Base-by-base conservation (phyloP, 2,888 invertebrate species). In the Malacosoma neustria region DNA sequence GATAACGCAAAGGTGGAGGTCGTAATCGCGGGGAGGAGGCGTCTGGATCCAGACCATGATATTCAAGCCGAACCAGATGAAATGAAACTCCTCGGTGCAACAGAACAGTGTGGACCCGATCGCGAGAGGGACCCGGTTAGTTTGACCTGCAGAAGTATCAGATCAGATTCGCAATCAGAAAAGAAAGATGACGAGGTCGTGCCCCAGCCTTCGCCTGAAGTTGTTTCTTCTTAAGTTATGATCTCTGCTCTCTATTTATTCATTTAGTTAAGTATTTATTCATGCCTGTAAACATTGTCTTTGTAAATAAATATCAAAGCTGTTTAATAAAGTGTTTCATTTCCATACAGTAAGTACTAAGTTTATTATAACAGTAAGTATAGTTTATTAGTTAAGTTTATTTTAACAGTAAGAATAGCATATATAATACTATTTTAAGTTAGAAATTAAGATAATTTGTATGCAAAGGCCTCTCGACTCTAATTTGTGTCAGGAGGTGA, bases 91-190 rank as follows among this genome's bases (percentile, higher is more conserved):
- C 54, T 93, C 12, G 92, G 92, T 0, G 91, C 90, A 12, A 85
- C 87, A 35, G 93, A 93, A 57, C 91, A 93, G 59, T 93, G 93
- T 64, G 93, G 93, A 11, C 93, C 93, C 0, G 92, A 89, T 34
- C 84, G 90, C 52, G 86, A 84, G 49, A 87, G 93, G 22, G 91
- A 93, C 61, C 85, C 88, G n/a, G 86, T 87, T 40, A 92, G 93
- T 5, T 85, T 92, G 32, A 91, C 90, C 57, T 84, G 82, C 48
- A 65, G 72, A 12, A 22, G 22, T 9, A 52, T 53, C 11, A 49
- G 37, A 34, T 43, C 4, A 5, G 34, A 36, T 7, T 34, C 14
- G 5, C 40, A 42, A 33, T 22, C 29, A 22, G 33, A 35, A n/a
- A 38, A 48, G 13, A 37, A 43, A 12, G 37, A 47, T 1, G 38